Evolutionary conservation across 1,140 invertebrate species (phyloP), one percentile per base, ranked within the genome.

Genomic region (Platyura marginata): DNA sequence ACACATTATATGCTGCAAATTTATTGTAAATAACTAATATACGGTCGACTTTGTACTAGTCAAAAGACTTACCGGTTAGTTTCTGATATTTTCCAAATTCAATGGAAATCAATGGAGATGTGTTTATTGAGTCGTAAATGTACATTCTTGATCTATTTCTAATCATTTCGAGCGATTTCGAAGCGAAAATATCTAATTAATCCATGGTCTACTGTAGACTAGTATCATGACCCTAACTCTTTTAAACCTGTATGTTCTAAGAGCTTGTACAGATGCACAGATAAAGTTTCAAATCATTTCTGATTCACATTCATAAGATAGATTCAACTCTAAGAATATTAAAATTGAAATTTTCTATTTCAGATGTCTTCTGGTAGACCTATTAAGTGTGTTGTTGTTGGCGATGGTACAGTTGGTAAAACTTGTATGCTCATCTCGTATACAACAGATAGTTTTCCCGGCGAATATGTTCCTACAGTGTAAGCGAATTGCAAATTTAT

Each of bases 391-490:
- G 93, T 61, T 48, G 56, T 61, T 44, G 55, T 61, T 47, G 59
- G 74, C 45, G 73, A 76, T 65, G 86, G 87, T 50, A 95, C 91
- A 23, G 92, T 98, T 45, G 93, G 93, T 56, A 98, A 98, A 74
- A 98, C 93, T 29, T 97, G 93, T 66, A 95, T 96, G 90, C 71
- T 98, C 53, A 97, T 98, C 63, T 96, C 91, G 32, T 97, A 97
- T 58, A 97, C 93, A 21, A 98, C 93, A 49, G 92, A 97, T 61
- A 94, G 89, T 69, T 98, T 98, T 74, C 92, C 92, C 43, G 92
- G 92, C 49, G 90, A 94, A 81, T 94, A 94, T 75, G 89, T 94
- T 48, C 89, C 90, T 53, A 93, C 89, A 56, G 88, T 90, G 83
- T 89, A 69, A 82, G 81, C 79, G 49, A 29, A 16, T 39, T 50